Base-by-base conservation (phyloP, 2,888 invertebrate species). In the Sinotaia quadrata region DNA sequence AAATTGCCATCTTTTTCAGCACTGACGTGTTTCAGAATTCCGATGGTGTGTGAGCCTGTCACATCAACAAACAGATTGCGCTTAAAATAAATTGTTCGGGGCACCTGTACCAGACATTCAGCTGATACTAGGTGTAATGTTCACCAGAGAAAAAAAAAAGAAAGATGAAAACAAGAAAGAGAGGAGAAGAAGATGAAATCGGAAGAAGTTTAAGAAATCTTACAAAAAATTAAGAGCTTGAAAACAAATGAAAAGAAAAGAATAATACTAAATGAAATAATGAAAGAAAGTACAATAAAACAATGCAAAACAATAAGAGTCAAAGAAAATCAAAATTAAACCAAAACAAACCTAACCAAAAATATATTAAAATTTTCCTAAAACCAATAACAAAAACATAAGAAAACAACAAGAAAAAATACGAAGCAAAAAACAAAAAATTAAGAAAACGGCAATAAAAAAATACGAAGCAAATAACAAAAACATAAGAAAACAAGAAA, bases 21-120 rank as follows among this genome's bases (percentile, higher is more conserved):
- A 10, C 59, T 52, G n/a, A 69, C 61, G 54, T 81, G 81, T 54
- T 79, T 63, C 8, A 81, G 58, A n/a, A 80, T 69, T n/a, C 80
- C 81, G 51, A 59, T 67, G 51, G 72, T 76, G 56, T 81, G 81
- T 0, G 79, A 75, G n/a, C 75, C 81, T 81, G 69, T 15, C 21
- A 18, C 2, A 54, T 15, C 21, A 37, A 51, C 10, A 15, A 37
- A 33, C n/a, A n/a, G n/a, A n/a, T n/a, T n/a, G n/a, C n/a, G n/a
- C n/a, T n/a, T n/a, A n/a, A n/a, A n/a, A n/a, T n/a, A n/a, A n/a
- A n/a, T n/a, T n/a, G n/a, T n/a, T n/a, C n/a, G n/a, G n/a, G n/a
- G n/a, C n/a, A n/a, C n/a, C n/a, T n/a, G n/a, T n/a, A n/a, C n/a
- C n/a, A n/a, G n/a, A n/a, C n/a, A n/a, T n/a, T n/a, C n/a, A n/a